Conservation (phyloP, 2,113 vertebrate species). For the Choloepus hoffmanni region DNA sequence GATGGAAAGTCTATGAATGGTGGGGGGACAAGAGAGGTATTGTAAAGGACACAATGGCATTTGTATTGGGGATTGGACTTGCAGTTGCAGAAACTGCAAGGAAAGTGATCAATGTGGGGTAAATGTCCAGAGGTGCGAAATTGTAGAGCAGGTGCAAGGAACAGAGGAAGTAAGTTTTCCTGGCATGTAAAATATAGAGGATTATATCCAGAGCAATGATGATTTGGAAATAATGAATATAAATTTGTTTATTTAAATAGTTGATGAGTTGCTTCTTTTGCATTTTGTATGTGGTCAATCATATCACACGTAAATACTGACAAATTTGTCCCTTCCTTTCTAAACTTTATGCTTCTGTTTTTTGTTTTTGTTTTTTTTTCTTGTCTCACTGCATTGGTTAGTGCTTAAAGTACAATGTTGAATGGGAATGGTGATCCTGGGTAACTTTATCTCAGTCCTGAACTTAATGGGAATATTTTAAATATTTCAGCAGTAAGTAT, state of each 20-base stretch:
- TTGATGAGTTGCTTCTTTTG: background rate
- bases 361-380: background rate
- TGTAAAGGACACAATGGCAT: background rate
- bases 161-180: background rate
- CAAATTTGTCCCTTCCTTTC: background rate
- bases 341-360: background rate
- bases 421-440: background rate
- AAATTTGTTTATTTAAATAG: background rate
- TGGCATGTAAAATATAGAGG: background rate
- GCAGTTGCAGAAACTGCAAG: background rate
- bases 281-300: background rate
- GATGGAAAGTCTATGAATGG: background rate
- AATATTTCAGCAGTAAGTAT: background rate
- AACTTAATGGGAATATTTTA: background rate
- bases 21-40: background rate
- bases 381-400: conserved; percentile 46
- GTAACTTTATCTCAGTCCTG: background rate
- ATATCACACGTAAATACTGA: background rate
- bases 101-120: background rate
- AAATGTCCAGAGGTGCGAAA: background rate
- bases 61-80: background rate
- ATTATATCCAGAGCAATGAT: background rate
- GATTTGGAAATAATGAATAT: background rate
- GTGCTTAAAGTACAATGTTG: background rate
- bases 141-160: background rate